A percentile compares a stretch with the other conserved stretches of the same genome.
phyloP scores from a whole-genome alignment of 2,797 vertebrate genomes.

The Aotus griseimembra region DNA sequence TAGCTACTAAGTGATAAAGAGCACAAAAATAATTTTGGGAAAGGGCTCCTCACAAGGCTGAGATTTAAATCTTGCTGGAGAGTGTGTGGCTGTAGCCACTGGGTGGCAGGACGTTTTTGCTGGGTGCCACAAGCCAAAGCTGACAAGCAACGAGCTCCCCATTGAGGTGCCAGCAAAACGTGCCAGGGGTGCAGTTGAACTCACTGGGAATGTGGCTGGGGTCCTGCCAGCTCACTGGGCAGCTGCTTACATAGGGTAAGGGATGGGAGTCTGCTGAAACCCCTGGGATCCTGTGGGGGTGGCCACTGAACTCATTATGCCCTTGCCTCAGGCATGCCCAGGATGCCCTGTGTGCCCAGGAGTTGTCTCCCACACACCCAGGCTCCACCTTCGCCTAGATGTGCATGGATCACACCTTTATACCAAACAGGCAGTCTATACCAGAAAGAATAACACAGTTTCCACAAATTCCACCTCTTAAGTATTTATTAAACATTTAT shows the following conservation, averaged over 20 bases:
- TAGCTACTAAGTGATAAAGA: not conserved
- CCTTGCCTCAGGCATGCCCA: too few relatives aligned
- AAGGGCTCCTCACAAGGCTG: not conserved
- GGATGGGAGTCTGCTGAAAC: not conserved
- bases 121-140: not conserved
- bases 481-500: not conserved
- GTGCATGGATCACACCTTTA: not conserved
- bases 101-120: not conserved
- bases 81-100: not conserved
- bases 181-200: not conserved
- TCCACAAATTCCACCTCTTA: not conserved
- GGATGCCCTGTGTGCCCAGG: too few relatives aligned
- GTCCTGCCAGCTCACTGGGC: not conserved
- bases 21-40: not conserved
- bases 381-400: rapidly evolving
- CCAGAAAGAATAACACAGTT: not conserved
- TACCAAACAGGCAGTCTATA: not conserved
- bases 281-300: too few relatives aligned
- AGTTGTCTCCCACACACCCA: too few relatives aligned
- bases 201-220: not conserved
- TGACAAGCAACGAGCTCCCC: not conserved
- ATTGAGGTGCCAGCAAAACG: not conserved
- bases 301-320: too few relatives aligned
- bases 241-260: not conserved
- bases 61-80: not conserved